These are phyloP conservation scores for Anoncus sp. DNA, from an alignment of 2,888 invertebrate species.

Conservation along the genomic window DNA sequence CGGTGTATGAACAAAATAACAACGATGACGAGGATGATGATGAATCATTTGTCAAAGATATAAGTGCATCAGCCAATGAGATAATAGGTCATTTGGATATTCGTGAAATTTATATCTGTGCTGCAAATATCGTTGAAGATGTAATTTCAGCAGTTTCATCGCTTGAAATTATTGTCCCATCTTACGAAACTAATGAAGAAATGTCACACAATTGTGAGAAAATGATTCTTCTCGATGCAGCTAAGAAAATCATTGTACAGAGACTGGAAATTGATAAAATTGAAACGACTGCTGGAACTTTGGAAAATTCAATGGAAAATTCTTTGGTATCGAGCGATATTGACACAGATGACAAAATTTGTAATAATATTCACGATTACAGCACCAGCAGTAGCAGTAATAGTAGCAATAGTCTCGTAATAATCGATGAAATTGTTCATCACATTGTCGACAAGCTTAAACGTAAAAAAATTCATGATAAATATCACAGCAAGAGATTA, in stretches of 20 bases:
- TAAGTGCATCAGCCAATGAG: slow-evolving; percentile 76
- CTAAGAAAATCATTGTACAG: slow-evolving; percentile 36
- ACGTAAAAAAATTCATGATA: slow-evolving; percentile 5
- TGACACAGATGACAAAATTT: slow-evolving; percentile 9
- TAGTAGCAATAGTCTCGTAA: slow-evolving; percentile 57
- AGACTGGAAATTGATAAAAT: slow-evolving; percentile 15
- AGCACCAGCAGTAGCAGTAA: slow-evolving; percentile 44
- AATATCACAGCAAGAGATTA: slow-evolving; percentile 61
- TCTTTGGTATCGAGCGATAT: not conserved
- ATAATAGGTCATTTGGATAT: slow-evolving; percentile 76
- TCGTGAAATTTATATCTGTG: slow-evolving; percentile 66
- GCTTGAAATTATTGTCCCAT: slow-evolving; percentile 32
- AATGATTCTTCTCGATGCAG: slow-evolving; percentile 4
- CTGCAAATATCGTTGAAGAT: slow-evolving; percentile 73
- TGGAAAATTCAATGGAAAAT: not conserved
- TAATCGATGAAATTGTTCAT: slow-evolving; percentile 77
- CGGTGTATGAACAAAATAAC: too few species aligned
- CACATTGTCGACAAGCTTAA: slow-evolving; percentile 71
- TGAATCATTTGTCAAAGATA: slow-evolving; percentile 74
- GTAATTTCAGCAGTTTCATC: slow-evolving; percentile 67
- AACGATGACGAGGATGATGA: too few species aligned
- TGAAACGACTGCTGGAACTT: not conserved
- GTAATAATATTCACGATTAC: slow-evolving; percentile 11
- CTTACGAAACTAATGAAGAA: not conserved
- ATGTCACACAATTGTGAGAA: not conserved